Base-by-base conservation (phyloP, 2,113 vertebrate species). In the Rhadina sibilatrix region DNA sequence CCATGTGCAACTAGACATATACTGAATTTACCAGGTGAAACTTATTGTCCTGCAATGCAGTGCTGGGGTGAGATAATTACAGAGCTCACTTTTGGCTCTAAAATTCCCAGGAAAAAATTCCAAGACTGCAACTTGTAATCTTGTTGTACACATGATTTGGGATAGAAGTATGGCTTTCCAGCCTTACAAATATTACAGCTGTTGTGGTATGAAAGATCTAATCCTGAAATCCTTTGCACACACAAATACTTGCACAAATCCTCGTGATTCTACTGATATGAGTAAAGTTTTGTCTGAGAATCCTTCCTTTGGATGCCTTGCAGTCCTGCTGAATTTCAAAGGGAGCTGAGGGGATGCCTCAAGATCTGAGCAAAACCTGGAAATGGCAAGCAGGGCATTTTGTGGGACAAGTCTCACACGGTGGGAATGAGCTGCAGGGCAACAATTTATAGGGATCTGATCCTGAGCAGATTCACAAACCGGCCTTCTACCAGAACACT, bases 1-100 rank as follows among this genome's bases (percentile, higher is more conserved):
- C 5, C 15, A 40, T 0, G 1, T 10, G 31, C 17, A 28, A 40
- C 35, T n/a, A 37, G 0, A 1, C 2, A 76, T 11, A 53, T 15
- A 17, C 30, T 35, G 35, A 8, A 4, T 18, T 70, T 89, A 87
- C 3, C 12, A 35, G 33, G 38, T 37, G 40, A 86, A 88, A 80
- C 30, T 66, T 25, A 21, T 40, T 78, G 31, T 81, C 21, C 52
- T 59, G 30, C 14, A 70, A 40, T 7, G 40, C 14, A 44, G 24
- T 0, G 0, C 7, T 6, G 18, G 24, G 56, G 15, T 66, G 49
- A 89, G 52, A 12, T 16, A 54, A 66, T 9, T 28, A 59, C 23
- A 72, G n/a, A 0, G 2, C n/a, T 64, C 57, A 37, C 20, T 35
- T 70, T 9, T 20, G 20, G 14, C 25, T 87, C 47, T 60, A 53